Evolutionary conservation across 2,797 vertebrate species (phyloP).

Genomic region (Platyrinchus mystaceus): DNA sequence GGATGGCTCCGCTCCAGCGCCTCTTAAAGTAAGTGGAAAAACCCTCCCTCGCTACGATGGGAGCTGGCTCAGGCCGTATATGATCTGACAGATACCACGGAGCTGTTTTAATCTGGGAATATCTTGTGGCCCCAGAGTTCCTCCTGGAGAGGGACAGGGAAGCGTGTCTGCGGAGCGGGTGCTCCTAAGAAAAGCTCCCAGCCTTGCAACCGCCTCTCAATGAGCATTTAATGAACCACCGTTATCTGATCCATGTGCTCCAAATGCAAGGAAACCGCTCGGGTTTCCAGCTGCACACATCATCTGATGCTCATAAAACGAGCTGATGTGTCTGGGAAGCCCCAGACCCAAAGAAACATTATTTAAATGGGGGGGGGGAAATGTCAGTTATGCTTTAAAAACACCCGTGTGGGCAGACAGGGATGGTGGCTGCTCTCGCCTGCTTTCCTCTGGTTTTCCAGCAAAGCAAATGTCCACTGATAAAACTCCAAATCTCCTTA

Average conservation of each 20-base stretch:
- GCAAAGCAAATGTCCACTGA: neutral
- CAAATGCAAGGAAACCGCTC: neutral
- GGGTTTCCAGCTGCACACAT: slow-evolving; percentile 33
- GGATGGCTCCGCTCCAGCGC: neutral
- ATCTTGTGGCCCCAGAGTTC: neutral
- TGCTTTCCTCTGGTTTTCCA: neutral
- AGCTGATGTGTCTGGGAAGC: slow-evolving; percentile 62
- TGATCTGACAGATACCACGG: neutral
- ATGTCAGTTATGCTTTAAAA: neutral
- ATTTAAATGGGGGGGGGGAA: neutral
- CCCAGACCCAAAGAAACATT: slow-evolving; percentile 18
- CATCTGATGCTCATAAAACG: slow-evolving; percentile 47
- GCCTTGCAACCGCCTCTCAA: neutral
- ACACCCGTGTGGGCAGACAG: neutral
- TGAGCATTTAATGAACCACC: neutral
- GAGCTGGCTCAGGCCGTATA: neutral
- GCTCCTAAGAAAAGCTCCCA: neutral
- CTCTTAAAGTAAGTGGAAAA: slow-evolving; percentile 55
- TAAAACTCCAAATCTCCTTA: slow-evolving; percentile 39
- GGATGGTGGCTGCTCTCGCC: neutral
- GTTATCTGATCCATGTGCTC: slow-evolving; percentile 49
- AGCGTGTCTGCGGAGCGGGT: neutral
- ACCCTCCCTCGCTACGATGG: slow-evolving; percentile 28
- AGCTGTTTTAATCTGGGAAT: slow-evolving; percentile 2
- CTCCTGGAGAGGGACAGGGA: neutral